A percentile compares a stretch with the other conserved stretches of the same genome.
Evolutionary conservation across 2,888 invertebrate species (phyloP).

Genomic region (Meghimatium bilineatum): DNA sequence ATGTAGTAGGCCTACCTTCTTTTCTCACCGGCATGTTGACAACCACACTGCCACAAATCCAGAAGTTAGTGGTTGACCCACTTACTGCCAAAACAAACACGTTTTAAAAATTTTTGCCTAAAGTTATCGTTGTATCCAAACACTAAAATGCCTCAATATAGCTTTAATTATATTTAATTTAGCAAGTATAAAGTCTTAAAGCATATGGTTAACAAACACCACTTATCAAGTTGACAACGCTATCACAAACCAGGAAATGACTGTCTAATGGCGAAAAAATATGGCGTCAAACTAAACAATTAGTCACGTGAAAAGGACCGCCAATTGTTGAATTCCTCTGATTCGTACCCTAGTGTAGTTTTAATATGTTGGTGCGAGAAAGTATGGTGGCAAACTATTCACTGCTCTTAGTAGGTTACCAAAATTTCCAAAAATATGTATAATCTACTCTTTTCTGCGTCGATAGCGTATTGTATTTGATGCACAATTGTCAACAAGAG

Average conservation of each 20-base stretch:
- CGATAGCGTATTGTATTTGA: not conserved
- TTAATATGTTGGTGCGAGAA: no score
- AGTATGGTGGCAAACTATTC: not conserved
- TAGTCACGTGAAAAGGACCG: constrained; percentile 51
- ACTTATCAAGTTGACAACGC: not conserved
- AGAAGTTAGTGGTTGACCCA: constrained; percentile 49
- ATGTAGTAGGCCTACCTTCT: constrained; percentile 71
- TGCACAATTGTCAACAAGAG: not conserved
- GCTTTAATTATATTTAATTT: not conserved
- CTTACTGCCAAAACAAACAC: not conserved
- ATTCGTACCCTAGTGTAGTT: no score
- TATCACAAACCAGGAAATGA: constrained; percentile 48
- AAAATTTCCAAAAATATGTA: no score
- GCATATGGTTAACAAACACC: not conserved
- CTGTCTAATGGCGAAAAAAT: constrained; percentile 30
- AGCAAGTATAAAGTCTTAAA: not conserved
- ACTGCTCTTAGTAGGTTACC: not conserved
- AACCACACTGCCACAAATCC: constrained; percentile 13
- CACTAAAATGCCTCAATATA: not conserved
- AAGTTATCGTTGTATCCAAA: not conserved
- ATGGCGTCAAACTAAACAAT: constrained; percentile 53
- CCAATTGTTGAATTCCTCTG: constrained; percentile 15
- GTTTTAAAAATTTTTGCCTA: not conserved
- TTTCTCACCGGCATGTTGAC: constrained; percentile 71
- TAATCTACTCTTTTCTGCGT: not conserved